Base-by-base conservation (phyloP, 2,797 vertebrate species). In the Avahi laniger region DNA sequence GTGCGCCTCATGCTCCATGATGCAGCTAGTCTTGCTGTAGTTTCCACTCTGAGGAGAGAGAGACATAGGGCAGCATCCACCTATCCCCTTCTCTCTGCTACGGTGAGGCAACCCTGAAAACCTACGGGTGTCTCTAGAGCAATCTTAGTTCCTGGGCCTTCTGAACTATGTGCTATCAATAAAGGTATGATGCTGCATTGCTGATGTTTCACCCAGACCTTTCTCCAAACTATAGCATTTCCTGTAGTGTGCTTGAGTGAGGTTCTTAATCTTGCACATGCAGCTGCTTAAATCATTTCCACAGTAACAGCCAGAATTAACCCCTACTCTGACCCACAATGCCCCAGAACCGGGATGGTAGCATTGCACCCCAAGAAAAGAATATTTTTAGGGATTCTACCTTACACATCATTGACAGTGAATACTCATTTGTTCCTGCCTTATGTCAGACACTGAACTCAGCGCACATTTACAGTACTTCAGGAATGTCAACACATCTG, bases 301-400 rank as follows among this genome's bases (percentile, higher is more conserved):
- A 70, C 30, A 70, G 30, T 76, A 78, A 85, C 41, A 92, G 33
- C 13, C 65, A 63, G 35, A 85, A 14, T 89, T 83, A 95, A 87
- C 20, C 76, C n/a, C 52, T 48, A 35, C 17, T 93, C 46, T 83
- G 15, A 65, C 18, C 48, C 38, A 73, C 7, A 48, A 5, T 73
- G 22, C 24, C 69, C 70, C 52, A 65, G 24, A 54, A 11, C 28
- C 82, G 7, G 4, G 18, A n/a, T 84, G 61, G 10, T 79, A 50
- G 26, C 20, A 84, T 48, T 6, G 15, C 30, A 85, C 20, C 48
- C 46, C 17, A 87, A 80, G 35, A 87, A 46, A 82, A 57, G 26
- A 48, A 76, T 75, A 80, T 48, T 79, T 86, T 82, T 52, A 89
- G 57, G 24, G 28, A 93, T 54, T 38, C 38, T 73, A 30, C 30